phyloP scores from a whole-genome alignment of 2,113 vertebrate species.

The Thomomys bottae region DNA sequence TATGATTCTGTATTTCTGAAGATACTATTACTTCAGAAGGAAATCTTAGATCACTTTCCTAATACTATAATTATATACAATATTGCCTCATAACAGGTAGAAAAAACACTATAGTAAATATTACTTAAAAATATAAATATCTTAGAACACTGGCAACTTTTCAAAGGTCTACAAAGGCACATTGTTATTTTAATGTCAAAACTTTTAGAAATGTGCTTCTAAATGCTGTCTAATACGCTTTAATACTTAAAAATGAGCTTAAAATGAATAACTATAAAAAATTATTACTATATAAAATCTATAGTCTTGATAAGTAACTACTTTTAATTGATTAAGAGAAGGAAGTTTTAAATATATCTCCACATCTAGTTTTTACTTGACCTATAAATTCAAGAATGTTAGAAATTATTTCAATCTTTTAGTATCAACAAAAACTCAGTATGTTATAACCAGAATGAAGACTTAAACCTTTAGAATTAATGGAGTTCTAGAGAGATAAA shows the following conservation, averaged over 20 bases:
- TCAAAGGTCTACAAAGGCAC: slow-evolving; percentile 11
- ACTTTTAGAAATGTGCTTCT: slow-evolving; percentile 33
- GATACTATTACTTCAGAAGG: not conserved
- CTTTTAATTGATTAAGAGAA: not conserved
- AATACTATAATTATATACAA: slow-evolving; percentile 31
- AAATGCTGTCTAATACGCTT: not conserved
- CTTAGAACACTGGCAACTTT: slow-evolving; percentile 30
- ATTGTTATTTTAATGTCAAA: slow-evolving; percentile 8
- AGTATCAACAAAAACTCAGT: slow-evolving; percentile 39
- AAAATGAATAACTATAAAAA: slow-evolving; percentile 6
- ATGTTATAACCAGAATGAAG: slow-evolving; percentile 26
- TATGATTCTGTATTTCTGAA: slow-evolving; percentile 38
- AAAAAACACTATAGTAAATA: slow-evolving; percentile 43
- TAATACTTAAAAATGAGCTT: slow-evolving; percentile 30
- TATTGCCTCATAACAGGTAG: slow-evolving; percentile 8
- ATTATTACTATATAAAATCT: slow-evolving; percentile 12
- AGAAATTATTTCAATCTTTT: slow-evolving; percentile 49
- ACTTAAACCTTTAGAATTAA: slow-evolving; percentile 45
- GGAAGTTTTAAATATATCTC: slow-evolving; percentile 14
- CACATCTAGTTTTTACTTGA: slow-evolving; percentile 47
- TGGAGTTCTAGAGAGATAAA: not conserved
- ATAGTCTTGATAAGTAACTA: not conserved
- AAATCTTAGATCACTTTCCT: slow-evolving; percentile 12
- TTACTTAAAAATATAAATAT: slow-evolving; percentile 36
- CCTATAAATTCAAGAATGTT: slow-evolving; percentile 29